A percentile compares a stretch with the other conserved stretches of the same genome.
phyloP scores from a whole-genome alignment of 2,113 vertebrate genomes.

The Myrmecobius fasciatus region DNA sequence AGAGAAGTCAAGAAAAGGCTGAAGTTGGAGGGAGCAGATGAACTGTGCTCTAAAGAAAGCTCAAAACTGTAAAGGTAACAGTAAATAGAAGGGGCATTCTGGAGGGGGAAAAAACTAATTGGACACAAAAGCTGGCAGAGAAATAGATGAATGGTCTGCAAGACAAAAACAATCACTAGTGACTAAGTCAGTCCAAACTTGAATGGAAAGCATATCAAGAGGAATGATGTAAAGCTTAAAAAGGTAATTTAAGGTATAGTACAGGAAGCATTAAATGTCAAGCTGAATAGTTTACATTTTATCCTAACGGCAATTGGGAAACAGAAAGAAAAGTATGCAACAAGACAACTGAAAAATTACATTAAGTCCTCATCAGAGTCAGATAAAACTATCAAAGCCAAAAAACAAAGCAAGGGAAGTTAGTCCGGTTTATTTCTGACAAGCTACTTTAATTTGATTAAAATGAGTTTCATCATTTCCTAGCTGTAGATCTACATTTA shows the following conservation, averaged over 20 bases:
- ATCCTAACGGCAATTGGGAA: not conserved
- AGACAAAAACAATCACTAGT: not conserved
- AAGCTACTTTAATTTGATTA: not conserved
- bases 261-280: not conserved
- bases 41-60: not conserved
- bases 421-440: not conserved
- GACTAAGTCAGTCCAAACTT: not conserved
- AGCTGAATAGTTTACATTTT: not conserved
- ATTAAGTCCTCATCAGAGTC: not conserved
- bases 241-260: not conserved
- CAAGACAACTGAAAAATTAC: not conserved
- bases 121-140: not conserved
- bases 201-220: not conserved
- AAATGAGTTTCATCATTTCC: not conserved
- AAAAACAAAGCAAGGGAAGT: not conserved
- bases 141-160: not conserved
- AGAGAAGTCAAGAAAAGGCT: not conserved
- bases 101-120: not conserved
- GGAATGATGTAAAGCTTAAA: not conserved
- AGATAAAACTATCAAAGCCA: not conserved
- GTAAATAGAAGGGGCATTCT: not conserved
- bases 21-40: not conserved
- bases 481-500: not conserved
- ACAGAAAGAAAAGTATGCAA: not conserved
- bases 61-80: not conserved